phyloP scores from a whole-genome alignment of 1,140 invertebrate species.

The Chelonus insularis region DNA sequence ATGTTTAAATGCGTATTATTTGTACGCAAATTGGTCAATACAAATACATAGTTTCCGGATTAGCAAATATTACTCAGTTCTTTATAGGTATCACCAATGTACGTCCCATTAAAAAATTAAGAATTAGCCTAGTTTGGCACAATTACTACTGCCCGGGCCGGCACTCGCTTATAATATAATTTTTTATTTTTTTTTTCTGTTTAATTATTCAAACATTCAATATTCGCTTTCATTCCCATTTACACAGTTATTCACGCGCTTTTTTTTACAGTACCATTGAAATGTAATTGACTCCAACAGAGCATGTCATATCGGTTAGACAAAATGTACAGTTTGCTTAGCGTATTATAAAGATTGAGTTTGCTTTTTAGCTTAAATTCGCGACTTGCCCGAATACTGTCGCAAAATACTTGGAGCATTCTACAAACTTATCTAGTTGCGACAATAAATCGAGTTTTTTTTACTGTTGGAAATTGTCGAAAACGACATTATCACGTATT shows the following conservation, averaged over 20 bases:
- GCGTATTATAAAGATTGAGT: conserved; percentile 20
- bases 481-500: background rate
- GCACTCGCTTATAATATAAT: conserved; percentile 58
- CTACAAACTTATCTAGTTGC: background rate
- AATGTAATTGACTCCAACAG: conserved; percentile 60
- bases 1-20: conserved; percentile 17
- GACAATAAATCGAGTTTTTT: conserved; percentile 13
- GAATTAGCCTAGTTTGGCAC: conserved; percentile 56
- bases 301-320: conserved; percentile 47
- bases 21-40: conserved; percentile 22
- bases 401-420: conserved; percentile 1
- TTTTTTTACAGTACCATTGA: conserved; percentile 48
- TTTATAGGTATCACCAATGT: no score
- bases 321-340: conserved; percentile 33
- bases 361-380: conserved; percentile 9
- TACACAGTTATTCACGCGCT: conserved; percentile 31
- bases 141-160: conserved; percentile 47
- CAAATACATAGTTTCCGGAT: conserved; percentile 12
- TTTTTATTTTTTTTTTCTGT: no score
- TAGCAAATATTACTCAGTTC: no score
- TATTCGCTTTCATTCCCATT: no score
- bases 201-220: no score
- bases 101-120: conserved; percentile 33
- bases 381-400: background rate
- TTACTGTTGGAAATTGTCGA: conserved; percentile 1